phyloP scores from a whole-genome alignment of 2,888 invertebrate species.

The Callinectes sapidus region DNA sequence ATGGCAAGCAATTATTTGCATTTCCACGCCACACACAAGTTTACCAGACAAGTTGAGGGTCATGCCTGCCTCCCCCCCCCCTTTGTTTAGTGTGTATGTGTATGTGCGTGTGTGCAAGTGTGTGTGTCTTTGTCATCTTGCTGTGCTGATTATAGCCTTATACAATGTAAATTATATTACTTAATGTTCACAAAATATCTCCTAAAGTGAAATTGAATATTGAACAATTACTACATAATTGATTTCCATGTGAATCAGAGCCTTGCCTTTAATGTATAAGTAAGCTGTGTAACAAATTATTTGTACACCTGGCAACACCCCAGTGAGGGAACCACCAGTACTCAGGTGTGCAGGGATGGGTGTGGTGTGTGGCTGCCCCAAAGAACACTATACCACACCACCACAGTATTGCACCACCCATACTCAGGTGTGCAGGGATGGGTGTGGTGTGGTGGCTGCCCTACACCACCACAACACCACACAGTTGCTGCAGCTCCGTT shows the following conservation, averaged over 20 bases:
- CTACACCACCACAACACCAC: background rate
- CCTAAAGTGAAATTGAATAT: slow-evolving; percentile 22
- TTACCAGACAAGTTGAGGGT: background rate
- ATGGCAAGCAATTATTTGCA: background rate
- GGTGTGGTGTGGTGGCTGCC: background rate
- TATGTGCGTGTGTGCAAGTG: slow-evolving; percentile 34
- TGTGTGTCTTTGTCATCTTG: background rate
- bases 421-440: background rate
- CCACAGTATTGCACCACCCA: background rate
- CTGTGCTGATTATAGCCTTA: slow-evolving; percentile 54
- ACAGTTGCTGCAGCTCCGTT: background rate
- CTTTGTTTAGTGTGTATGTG: background rate
- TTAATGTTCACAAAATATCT: slow-evolving; percentile 52
- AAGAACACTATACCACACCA: background rate
- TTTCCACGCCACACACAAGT: background rate
- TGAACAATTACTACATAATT: slow-evolving; percentile 42
- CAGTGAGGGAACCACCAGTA: background rate
- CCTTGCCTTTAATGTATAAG: slow-evolving; percentile 56
- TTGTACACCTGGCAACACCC: background rate
- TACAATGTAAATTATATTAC: slow-evolving; percentile 51
- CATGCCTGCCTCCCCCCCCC: background rate
- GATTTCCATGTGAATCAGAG: slow-evolving; percentile 38
- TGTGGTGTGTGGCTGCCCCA: background rate
- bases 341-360: background rate
- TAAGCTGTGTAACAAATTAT: background rate